These are phyloP conservation scores for Brevimyrus niger DNA, from an alignment of 2,113 vertebrate genomes.

Conservation along the genomic window DNA sequence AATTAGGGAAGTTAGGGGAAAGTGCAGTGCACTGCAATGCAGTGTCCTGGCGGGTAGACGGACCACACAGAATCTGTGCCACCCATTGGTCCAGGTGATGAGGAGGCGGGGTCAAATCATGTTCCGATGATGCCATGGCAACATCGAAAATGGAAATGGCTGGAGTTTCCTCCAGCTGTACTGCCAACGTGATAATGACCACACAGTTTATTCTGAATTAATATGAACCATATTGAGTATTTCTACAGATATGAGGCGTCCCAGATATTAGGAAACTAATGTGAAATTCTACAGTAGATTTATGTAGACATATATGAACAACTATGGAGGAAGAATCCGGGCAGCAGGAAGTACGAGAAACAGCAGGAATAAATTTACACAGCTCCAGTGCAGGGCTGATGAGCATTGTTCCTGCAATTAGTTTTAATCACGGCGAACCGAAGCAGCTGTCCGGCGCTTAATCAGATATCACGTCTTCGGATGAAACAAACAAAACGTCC, in stretches of 20 bases:
- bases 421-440: conserved; percentile 43
- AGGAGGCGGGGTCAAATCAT: not conserved
- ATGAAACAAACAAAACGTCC: conserved; percentile 32
- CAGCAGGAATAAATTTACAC: not conserved
- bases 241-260: not conserved
- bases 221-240: not conserved
- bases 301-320: not conserved
- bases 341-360: not conserved
- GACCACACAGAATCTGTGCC: not conserved
- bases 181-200: not conserved
- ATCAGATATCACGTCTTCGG: conserved; percentile 40
- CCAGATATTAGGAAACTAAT: not conserved
- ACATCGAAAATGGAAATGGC: not conserved
- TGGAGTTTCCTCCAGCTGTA: not conserved
- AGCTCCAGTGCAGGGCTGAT: conserved; percentile 37
- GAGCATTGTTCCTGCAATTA: conserved; percentile 40
- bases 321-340: not conserved
- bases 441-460: conserved; percentile 42
- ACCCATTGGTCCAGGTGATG: not conserved
- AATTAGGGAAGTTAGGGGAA: conserved; percentile 35
- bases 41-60: not conserved
- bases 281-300: not conserved
- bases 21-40: not conserved
- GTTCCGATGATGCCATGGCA: not conserved
- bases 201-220: not conserved